A percentile compares a stretch with the other conserved stretches of the same genome.
These are phyloP conservation scores for Apis florea DNA, from an alignment of 1,140 invertebrate species.

Conservation along the genomic window DNA sequence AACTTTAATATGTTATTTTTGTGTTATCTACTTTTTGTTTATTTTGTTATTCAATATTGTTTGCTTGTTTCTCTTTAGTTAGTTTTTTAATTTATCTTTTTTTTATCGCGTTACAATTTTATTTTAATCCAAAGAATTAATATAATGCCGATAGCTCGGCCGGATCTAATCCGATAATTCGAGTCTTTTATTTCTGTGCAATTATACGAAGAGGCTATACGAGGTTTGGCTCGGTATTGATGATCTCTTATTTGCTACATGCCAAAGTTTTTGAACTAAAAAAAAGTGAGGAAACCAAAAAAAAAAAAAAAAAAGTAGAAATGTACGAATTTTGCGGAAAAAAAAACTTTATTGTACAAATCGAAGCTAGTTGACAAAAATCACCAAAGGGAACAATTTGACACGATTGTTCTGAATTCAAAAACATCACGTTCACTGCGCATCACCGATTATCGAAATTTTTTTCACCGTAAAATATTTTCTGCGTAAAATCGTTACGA, in stretches of 20 bases:
- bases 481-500: neutral
- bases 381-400: slow-evolving; percentile 31
- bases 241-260: slow-evolving; percentile 41
- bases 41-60: slow-evolving; percentile 61
- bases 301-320: too few species aligned
- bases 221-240: slow-evolving; percentile 10
- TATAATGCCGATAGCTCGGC: neutral
- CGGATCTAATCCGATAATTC: neutral
- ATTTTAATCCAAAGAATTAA: neutral
- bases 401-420: slow-evolving; percentile 29
- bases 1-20: slow-evolving; percentile 16
- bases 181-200: slow-evolving; percentile 18
- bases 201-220: slow-evolving; percentile 50
- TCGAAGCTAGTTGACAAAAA: slow-evolving; percentile 52
- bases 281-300: too few species aligned
- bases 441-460: neutral
- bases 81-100: neutral
- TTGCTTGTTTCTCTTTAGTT: slow-evolving; percentile 41
- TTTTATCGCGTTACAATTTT: neutral
- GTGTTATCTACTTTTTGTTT: slow-evolving; percentile 44
- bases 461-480: neutral
- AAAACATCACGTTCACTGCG: neutral
- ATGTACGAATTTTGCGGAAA: neutral
- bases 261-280: slow-evolving; percentile 31
- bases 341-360: slow-evolving; percentile 46